Conservation (phyloP, 2,888 invertebrate genomes). For the Caenorhabditis sp. region DNA sequence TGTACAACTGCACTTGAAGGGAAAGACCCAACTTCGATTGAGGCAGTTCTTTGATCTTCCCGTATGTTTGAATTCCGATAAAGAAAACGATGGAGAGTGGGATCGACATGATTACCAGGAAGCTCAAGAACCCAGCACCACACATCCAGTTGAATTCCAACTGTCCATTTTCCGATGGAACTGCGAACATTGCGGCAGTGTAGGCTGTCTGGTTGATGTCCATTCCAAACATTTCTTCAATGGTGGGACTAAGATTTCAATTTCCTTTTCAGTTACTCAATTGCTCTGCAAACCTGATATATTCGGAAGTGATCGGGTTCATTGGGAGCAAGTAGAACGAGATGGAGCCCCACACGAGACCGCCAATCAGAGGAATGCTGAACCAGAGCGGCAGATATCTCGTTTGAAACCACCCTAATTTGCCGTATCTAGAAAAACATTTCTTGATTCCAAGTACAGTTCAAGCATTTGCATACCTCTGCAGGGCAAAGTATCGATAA, state of each 20-base stretch:
- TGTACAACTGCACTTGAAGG: slow-evolving; percentile 24
- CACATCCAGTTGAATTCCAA: neutral
- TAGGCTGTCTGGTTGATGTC: slow-evolving; percentile 14
- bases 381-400: slow-evolving; percentile 29
- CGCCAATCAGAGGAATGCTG: slow-evolving; percentile 1
- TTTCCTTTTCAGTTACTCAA: neutral
- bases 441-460: too few species aligned
- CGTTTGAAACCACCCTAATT: slow-evolving; percentile 15
- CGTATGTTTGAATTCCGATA: neutral
- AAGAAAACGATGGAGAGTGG: slow-evolving; percentile 9
- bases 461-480: too few species aligned
- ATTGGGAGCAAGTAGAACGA: slow-evolving; percentile 10
- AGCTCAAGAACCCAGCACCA: neutral
- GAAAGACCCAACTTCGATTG: neutral
- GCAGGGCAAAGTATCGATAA: slow-evolving; percentile 44
- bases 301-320: slow-evolving; percentile 1
- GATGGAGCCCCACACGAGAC: slow-evolving; percentile 10
- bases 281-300: slow-evolving; percentile 14
- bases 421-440: slow-evolving; percentile 38
- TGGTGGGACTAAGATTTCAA: neutral
- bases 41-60: neutral
- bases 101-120: neutral
- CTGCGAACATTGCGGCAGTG: neutral
- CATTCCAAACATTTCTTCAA: slow-evolving; percentile 19
- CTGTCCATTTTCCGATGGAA: neutral